Conservation (phyloP, 2,797 vertebrate genomes). For the Antennarius maculatus region DNA sequence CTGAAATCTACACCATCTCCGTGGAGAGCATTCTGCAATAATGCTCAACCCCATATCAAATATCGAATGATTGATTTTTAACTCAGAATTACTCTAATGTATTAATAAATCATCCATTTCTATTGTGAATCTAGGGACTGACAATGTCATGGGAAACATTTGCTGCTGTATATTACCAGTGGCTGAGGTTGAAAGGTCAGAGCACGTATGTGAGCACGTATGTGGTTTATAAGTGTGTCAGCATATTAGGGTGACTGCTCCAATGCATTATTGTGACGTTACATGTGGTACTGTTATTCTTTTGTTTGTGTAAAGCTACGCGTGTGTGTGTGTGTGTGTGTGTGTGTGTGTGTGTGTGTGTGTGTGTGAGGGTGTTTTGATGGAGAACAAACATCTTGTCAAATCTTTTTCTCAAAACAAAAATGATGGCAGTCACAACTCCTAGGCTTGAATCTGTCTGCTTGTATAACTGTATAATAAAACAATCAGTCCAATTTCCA, state of each 20-base stretch:
- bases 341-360: conserved; percentile 1
- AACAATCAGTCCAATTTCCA: conserved; percentile 22
- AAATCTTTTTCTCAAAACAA: conserved; percentile 13
- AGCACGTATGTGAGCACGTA: conserved; percentile 21
- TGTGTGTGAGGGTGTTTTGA: neutral
- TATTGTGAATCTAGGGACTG: conserved; percentile 63
- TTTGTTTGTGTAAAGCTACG: neutral
- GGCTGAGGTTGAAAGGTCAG: conserved; percentile 66
- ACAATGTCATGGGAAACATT: conserved; percentile 57
- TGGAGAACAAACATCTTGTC: conserved; percentile 15
- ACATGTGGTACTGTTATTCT: neutral
- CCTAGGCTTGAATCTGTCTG: conserved; percentile 16
- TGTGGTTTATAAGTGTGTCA: conserved; percentile 29
- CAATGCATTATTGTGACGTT: conserved; percentile 30
- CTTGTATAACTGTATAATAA: conserved; percentile 12
- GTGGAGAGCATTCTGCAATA: conserved; percentile 75
- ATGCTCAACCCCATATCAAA: conserved; percentile 72
- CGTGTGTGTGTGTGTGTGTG: conserved; percentile 4
- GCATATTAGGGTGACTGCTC: conserved; percentile 23
- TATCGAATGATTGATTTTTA: conserved; percentile 79
- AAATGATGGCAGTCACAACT: conserved; percentile 26
- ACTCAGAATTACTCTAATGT: conserved; percentile 77
- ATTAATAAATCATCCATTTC: conserved; percentile 78
- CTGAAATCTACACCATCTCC: conserved; percentile 78
- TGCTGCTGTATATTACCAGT: conserved; percentile 55